Evolutionary conservation across 2,113 vertebrate genomes (phyloP), one percentile per base, ranked within the genome.

Genomic region (Corydoras maculifer): DNA sequence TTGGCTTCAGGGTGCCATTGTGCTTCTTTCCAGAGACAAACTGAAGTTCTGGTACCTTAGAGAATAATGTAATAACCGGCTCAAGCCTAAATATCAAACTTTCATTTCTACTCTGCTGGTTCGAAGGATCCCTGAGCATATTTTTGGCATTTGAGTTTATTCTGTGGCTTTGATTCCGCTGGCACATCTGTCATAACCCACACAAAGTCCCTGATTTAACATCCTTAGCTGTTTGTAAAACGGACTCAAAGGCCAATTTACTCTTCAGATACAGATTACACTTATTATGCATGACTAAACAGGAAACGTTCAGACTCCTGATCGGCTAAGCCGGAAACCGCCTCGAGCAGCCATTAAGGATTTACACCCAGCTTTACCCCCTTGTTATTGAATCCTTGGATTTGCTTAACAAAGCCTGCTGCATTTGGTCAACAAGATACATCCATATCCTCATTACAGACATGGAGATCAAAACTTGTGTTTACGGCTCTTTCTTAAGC

Each of bases 401-500:
- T 68, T 67, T 70, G 61, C 68, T 58, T 53, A 43, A 43, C 54
- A 14, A 53, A 68, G 69, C 51, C 1, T 63, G 8, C 18, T 64
- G 53, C 25, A 31, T 18, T 70, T 14, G 5, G n/a, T 63, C 58
- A 62, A 25, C 29, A 18, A 50, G 50, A 69, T 57, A 32, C 13
- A 66, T 69, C 77, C 63, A n/a, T 73, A 68, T 57, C 62, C 70
- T 71, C 60, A 62, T 71, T 77, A 71, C 35, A 61, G 48, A 9
- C 68, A n/a, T 10, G 4, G 43, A 58, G 4, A 63, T 13, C 58
- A 58, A 15, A 3, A n/a, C 11, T 62, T 14, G 10, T 58, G 25
- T 50, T 14, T 57, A 8, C 50, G 72, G 65, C 73, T 72, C 60
- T 75, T 72, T 15, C 51, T 66, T 18, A 58, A 18, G 55, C 58